Evolutionary conservation across 2,888 invertebrate species (phyloP).

Genomic region (Steinernema scapterisci): DNA sequence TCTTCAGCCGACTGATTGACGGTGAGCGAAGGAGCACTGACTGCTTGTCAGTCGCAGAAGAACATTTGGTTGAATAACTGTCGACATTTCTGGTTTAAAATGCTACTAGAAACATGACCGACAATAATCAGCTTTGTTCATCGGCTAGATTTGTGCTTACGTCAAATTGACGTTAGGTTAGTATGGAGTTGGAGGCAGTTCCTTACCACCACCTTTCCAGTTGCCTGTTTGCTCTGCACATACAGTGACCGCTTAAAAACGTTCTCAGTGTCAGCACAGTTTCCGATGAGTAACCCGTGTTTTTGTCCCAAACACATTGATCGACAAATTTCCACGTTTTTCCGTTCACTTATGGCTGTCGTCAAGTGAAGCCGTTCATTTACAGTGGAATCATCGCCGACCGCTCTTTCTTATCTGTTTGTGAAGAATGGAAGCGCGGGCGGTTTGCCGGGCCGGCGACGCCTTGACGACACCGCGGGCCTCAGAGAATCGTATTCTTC

Average conservation of each 20-base stretch:
- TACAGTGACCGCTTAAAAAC: neutral
- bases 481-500: constrained; percentile 23
- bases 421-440: constrained; percentile 25
- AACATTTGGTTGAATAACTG: too few relatives aligned
- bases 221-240: neutral
- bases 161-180: too few relatives aligned
- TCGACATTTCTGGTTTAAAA: too few relatives aligned
- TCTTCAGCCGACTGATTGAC: too few relatives aligned
- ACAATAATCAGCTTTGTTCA: too few relatives aligned
- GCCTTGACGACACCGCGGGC: neutral
- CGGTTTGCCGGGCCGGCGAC: neutral
- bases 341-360: neutral
- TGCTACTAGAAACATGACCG: too few relatives aligned
- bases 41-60: too few relatives aligned
- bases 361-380: neutral
- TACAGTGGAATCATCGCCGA: neutral
- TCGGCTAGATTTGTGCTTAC: too few relatives aligned
- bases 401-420: constrained; percentile 22
- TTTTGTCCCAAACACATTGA: neutral
- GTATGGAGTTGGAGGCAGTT: too few relatives aligned
- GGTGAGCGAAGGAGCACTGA: too few relatives aligned
- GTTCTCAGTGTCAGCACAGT: neutral
- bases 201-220: too few relatives aligned
- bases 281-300: neutral
- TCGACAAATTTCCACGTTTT: neutral